A percentile compares a stretch with the other conserved stretches of the same genome.
Evolutionary conservation across 2,113 vertebrate genomes (phyloP).

Genomic region (Corynorhinus townsendii): DNA sequence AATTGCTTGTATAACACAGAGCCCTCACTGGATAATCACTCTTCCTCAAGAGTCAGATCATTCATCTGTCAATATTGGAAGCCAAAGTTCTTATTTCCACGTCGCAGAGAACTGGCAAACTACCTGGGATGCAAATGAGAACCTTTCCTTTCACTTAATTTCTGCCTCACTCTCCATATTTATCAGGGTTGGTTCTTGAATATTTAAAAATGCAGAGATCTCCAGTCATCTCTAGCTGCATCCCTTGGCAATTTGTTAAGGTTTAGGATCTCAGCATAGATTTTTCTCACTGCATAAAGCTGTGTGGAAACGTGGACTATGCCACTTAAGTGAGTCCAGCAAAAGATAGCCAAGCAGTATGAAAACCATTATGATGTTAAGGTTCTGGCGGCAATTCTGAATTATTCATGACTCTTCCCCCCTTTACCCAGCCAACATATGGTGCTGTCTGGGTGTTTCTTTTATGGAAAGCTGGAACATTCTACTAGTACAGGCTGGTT

Average conservation of each 20-base stretch:
- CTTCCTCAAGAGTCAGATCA: constrained; percentile 29
- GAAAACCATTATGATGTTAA: constrained; percentile 26
- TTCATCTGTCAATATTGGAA: constrained; percentile 55
- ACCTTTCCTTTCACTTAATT: not conserved
- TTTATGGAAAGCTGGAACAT: constrained; percentile 25
- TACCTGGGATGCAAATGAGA: constrained; percentile 28
- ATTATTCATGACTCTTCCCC: constrained; percentile 23
- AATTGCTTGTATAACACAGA: constrained; percentile 23
- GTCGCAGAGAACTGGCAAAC: not conserved
- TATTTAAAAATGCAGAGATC: constrained; percentile 48
- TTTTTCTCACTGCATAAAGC: constrained; percentile 23
- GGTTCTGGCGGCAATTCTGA: constrained; percentile 4
- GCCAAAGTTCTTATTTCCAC: constrained; percentile 39
- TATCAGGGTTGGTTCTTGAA: not conserved
- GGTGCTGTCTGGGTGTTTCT: not conserved
- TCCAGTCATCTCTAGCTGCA: not conserved
- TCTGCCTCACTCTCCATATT: not conserved
- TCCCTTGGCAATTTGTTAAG: constrained; percentile 50
- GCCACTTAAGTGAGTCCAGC: constrained; percentile 18
- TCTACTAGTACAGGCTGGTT: not conserved
- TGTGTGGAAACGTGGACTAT: not conserved
- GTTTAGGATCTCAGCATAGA: constrained; percentile 25
- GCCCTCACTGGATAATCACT: constrained; percentile 33
- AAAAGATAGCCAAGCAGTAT: constrained; percentile 34
- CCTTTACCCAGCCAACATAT: not conserved